Evolutionary conservation across 2,113 vertebrate genomes (phyloP).

Genomic region (Actenoides hombroni): DNA sequence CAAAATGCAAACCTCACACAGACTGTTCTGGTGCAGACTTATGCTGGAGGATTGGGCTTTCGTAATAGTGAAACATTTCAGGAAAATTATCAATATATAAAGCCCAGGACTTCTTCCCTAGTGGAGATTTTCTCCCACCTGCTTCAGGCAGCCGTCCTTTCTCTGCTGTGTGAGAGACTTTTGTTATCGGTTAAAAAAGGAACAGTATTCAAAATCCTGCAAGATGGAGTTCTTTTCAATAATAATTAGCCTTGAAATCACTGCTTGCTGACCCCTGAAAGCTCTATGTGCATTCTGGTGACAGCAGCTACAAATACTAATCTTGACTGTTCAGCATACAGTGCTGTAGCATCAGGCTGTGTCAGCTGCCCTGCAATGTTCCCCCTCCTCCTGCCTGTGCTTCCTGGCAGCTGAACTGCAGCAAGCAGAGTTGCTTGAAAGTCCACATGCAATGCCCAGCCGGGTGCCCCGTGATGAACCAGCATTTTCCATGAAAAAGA

Average conservation of each 20-base stretch:
- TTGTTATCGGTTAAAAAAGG: slow-evolving; percentile 38
- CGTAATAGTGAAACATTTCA: slow-evolving; percentile 40
- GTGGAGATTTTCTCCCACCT: slow-evolving; percentile 42
- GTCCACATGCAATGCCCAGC: not conserved
- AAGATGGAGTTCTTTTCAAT: slow-evolving; percentile 16
- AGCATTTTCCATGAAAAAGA: slow-evolving; percentile 21
- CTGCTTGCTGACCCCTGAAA: slow-evolving; percentile 32
- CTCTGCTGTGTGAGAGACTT: slow-evolving; percentile 29
- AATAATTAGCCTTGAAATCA: slow-evolving; percentile 51
- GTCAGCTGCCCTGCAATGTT: not conserved
- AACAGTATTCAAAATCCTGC: slow-evolving; percentile 42
- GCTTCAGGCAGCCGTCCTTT: slow-evolving; percentile 48
- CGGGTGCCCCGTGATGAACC: not conserved
- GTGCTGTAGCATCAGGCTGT: not conserved
- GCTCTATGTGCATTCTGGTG: not conserved
- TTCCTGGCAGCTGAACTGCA: not conserved
- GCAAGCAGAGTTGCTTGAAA: not conserved
- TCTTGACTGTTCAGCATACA: not conserved
- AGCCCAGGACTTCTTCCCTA: slow-evolving; percentile 56
- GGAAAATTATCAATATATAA: slow-evolving; percentile 57
- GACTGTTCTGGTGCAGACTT: slow-evolving; percentile 40
- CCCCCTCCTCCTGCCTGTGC: not conserved
- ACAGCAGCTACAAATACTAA: slow-evolving; percentile 22
- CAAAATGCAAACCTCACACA: slow-evolving; percentile 36
- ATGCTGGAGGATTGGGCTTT: not conserved